These are phyloP conservation scores for Henricia sp. DNA, from an alignment of 53 echinoderm and acorn worm species.

Conservation along the genomic window DNA sequence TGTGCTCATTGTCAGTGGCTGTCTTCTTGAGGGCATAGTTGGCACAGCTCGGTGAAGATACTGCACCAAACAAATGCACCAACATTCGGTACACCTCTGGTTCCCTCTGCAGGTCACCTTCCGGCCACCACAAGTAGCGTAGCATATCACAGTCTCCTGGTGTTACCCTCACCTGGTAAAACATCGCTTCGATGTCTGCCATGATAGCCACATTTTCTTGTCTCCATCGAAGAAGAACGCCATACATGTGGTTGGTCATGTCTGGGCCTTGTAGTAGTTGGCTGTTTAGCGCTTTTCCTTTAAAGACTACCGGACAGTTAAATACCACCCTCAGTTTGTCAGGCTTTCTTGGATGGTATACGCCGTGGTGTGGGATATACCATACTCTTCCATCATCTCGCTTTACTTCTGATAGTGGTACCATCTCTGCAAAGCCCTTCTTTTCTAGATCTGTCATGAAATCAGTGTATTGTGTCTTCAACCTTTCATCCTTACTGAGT, in stretches of 20 bases:
- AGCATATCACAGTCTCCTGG: conserved; percentile 58
- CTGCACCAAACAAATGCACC: too few relatives aligned
- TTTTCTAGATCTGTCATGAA: conserved; percentile 70
- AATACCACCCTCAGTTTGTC: conserved; percentile 69
- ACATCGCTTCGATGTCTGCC: conserved; percentile 81
- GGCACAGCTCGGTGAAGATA: too few relatives aligned
- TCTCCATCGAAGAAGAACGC: conserved; percentile 67
- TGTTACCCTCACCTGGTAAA: conserved; percentile 65
- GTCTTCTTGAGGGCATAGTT: conserved; percentile 53
- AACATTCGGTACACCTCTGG: conserved; percentile 71
- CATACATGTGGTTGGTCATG: conserved; percentile 55
- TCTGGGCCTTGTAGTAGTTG: conserved; percentile 76
- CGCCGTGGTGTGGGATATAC: conserved; percentile 81
- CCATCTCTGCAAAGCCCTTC: conserved; percentile 60
- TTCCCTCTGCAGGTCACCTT: conserved; percentile 47
- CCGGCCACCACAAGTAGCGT: conserved; percentile 75
- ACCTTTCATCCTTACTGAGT: conserved; percentile 45
- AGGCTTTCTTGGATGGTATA: conserved; percentile 59
- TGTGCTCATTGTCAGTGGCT: conserved; percentile 51
- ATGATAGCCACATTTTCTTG: conserved; percentile 68
- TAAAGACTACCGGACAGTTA: conserved; percentile 64
- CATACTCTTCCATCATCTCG: conserved; percentile 51
- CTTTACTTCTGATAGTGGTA: conserved; percentile 11
- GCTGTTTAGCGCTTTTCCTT: conserved; percentile 62
- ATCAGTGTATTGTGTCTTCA: conserved; percentile 51